A percentile compares a stretch with the other conserved stretches of the same genome.
Conservation (phyloP, 2,888 invertebrate genomes). For the Hermodice carunculata region DNA sequence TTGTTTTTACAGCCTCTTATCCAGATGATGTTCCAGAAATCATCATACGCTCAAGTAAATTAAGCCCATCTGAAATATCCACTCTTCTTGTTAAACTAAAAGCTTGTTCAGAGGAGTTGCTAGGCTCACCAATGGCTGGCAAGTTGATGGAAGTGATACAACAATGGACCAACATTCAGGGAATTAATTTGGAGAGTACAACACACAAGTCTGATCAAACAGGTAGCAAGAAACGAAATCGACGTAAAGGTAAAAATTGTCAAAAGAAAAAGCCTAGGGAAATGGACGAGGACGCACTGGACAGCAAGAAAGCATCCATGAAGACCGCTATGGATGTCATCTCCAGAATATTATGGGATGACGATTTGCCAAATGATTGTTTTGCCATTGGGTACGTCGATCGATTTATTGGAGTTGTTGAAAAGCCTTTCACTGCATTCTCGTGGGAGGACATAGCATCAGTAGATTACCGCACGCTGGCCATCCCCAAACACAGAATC, state of each 20-base stretch:
- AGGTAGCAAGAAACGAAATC: too few species aligned
- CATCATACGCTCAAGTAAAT: background rate
- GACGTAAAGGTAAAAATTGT: background rate
- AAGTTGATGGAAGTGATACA: too few species aligned
- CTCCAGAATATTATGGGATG: slow-evolving; percentile 71
- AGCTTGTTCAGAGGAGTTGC: too few species aligned
- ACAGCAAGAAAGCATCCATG: slow-evolving; percentile 65
- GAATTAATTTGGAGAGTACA: too few species aligned
- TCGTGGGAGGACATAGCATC: slow-evolving; percentile 71
- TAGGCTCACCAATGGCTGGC: too few species aligned
- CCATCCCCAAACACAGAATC: slow-evolving; percentile 72
- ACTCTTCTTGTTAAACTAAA: too few species aligned
- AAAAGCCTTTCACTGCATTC: slow-evolving; percentile 70
- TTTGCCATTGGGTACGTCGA: slow-evolving; percentile 71
- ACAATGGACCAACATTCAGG: too few species aligned
- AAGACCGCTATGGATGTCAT: slow-evolving; percentile 72
- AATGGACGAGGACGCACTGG: slow-evolving; percentile 45
- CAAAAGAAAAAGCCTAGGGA: slow-evolving; percentile 36
- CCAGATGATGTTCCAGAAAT: background rate
- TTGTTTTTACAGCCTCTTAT: background rate
- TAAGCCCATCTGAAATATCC: too few species aligned
- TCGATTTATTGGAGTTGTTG: slow-evolving; percentile 70
- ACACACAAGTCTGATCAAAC: too few species aligned
- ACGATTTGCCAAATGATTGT: slow-evolving; percentile 58
- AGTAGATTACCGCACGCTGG: slow-evolving; percentile 69